Conservation (phyloP, 2,888 invertebrate species). For the Drosophila borealis region DNA sequence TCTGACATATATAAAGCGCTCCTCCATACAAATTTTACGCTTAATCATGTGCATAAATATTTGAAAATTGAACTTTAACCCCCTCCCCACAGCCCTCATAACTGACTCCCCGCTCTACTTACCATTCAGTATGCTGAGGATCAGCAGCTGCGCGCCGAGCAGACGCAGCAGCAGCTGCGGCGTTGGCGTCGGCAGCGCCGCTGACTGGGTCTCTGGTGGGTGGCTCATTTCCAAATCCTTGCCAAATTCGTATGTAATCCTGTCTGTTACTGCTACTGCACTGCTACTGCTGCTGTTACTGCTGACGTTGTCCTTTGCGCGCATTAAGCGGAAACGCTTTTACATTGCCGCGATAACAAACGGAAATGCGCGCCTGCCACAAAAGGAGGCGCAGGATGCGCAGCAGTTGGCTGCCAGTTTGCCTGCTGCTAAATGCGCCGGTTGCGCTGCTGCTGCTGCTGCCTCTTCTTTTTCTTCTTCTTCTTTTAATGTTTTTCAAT, state of each 20-base stretch:
- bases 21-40: slow-evolving; percentile 31
- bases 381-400: slow-evolving; percentile 56
- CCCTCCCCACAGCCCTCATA: too few relatives aligned
- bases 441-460: slow-evolving; percentile 42
- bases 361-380: slow-evolving; percentile 72
- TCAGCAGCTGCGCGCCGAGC: slow-evolving; percentile 39
- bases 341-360: slow-evolving; percentile 78
- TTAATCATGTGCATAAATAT: slow-evolving; percentile 74
- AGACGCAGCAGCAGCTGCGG: slow-evolving; percentile 35
- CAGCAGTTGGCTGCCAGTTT: slow-evolving; percentile 57
- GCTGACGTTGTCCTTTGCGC: slow-evolving; percentile 48
- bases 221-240: slow-evolving; percentile 80
- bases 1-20: slow-evolving; percentile 48
- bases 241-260: slow-evolving; percentile 71
- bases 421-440: slow-evolving; percentile 70
- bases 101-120: slow-evolving; percentile 32
- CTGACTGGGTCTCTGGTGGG: slow-evolving; percentile 17
- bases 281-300: slow-evolving; percentile 28
- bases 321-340: slow-evolving; percentile 75
- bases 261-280: slow-evolving; percentile 43
- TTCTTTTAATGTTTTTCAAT: slow-evolving; percentile 16
- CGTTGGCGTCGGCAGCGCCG: slow-evolving; percentile 9
- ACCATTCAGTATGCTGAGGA: slow-evolving; percentile 55
- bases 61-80: slow-evolving; percentile 22
- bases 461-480: slow-evolving; percentile 1